These are phyloP conservation scores for Portunus trituberculatus DNA, from an alignment of 1,140 invertebrate genomes.

Conservation along the genomic window DNA sequence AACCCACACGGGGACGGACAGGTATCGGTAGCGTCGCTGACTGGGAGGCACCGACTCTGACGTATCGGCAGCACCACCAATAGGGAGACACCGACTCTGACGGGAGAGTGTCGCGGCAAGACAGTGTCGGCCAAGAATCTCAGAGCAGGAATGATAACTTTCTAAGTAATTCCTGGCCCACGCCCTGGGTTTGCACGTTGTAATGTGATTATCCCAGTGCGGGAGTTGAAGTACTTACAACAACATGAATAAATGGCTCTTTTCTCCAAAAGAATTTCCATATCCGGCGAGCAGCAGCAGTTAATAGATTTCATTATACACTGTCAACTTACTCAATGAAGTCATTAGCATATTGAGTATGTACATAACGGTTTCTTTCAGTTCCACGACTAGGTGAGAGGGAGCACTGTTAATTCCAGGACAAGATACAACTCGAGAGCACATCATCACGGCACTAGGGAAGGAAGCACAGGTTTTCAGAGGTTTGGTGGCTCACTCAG, in stretches of 20 bases:
- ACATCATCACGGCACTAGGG: not conserved
- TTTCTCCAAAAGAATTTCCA: not conserved
- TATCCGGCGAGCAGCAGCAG: not conserved
- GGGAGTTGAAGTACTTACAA: not conserved
- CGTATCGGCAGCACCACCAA: not conserved
- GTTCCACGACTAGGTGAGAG: not conserved
- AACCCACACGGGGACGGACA: slow-evolving; percentile 30
- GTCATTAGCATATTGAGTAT: not conserved
- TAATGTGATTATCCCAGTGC: slow-evolving; percentile 31
- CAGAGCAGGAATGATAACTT: slow-evolving; percentile 10
- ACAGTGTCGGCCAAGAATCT: slow-evolving; percentile 13
- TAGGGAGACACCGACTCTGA: not conserved
- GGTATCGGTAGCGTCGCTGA: slow-evolving; percentile 14
- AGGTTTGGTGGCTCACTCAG: slow-evolving; percentile 27
- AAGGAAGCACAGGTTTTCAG: slow-evolving; percentile 13
- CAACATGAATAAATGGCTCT: not conserved
- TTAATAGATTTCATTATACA: not conserved
- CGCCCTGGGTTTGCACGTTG: not conserved
- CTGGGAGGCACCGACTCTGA: not conserved
- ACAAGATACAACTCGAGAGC: not conserved
- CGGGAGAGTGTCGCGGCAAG: not conserved
- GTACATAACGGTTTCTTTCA: not conserved
- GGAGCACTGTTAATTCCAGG: not conserved
- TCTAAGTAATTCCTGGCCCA: not conserved
- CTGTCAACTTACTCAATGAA: not conserved